These are phyloP conservation scores for Tenthredo distinguenda DNA, from an alignment of 2,888 invertebrate species.

Conservation along the genomic window DNA sequence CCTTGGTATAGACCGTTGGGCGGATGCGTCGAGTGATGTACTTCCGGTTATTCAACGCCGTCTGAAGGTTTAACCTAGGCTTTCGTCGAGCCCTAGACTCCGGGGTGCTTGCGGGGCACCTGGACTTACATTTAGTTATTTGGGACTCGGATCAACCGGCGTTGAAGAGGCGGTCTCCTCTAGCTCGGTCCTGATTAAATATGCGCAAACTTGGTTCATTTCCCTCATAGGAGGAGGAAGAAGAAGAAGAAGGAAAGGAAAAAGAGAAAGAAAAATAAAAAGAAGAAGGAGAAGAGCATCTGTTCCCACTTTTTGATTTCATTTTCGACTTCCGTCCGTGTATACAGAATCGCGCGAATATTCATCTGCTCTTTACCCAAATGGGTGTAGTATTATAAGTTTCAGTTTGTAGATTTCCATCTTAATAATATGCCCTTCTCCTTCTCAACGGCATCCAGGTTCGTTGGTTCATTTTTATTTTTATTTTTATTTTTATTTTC, in stretches of 20 bases:
- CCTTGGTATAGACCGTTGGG: conserved; percentile 67
- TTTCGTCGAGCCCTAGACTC: conserved; percentile 57
- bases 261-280: not conserved
- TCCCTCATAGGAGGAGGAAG: not conserved
- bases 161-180: not conserved
- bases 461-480: not conserved
- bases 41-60: conserved; percentile 74
- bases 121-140: conserved; percentile 59
- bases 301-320: conserved; percentile 13
- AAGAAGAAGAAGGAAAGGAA: not conserved
- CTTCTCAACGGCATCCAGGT: not conserved
- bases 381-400: conserved; percentile 33
- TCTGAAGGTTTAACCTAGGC: conserved; percentile 69
- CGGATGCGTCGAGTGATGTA: conserved; percentile 76
- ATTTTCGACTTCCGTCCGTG: not conserved
- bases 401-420: conserved; percentile 70
- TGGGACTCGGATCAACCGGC: conserved; percentile 53
- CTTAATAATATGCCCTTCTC: conserved; percentile 62
- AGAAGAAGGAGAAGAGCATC: conserved; percentile 31
- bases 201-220: conserved; percentile 53
- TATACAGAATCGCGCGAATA: not conserved
- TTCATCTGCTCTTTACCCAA: not conserved
- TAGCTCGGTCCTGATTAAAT: conserved; percentile 66
- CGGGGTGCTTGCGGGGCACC: conserved; percentile 62
- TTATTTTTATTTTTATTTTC: not conserved